phyloP scores from a whole-genome alignment of 2,797 vertebrate genomes.

The Acestrorhynchus altus region DNA sequence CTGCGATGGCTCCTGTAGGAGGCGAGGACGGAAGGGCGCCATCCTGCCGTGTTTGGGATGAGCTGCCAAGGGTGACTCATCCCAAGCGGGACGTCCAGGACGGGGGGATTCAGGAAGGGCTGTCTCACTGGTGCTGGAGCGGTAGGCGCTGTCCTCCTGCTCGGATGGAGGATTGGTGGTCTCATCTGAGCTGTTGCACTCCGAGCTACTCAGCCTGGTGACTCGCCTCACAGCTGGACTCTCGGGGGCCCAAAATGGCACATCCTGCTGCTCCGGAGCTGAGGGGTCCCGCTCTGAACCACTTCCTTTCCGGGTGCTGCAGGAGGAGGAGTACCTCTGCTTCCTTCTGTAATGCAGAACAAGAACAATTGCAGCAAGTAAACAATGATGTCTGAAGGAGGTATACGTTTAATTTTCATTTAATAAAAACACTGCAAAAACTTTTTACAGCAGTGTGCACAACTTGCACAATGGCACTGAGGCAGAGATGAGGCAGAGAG shows the following conservation, averaged over 20 bases:
- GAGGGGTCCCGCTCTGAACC: conserved; percentile 69
- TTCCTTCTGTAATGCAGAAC: conserved; percentile 69
- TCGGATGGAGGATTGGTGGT: conserved; percentile 74
- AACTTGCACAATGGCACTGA: too few species aligned
- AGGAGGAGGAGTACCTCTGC: conserved; percentile 69
- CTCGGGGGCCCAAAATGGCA: conserved; percentile 65
- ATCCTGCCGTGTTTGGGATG: conserved; percentile 78
- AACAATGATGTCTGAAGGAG: too few species aligned
- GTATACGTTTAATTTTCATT: too few species aligned
- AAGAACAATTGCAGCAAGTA: too few species aligned
- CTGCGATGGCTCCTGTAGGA: conserved; percentile 73
- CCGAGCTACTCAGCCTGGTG: conserved; percentile 81
- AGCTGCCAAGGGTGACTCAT: conserved; percentile 69
- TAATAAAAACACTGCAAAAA: too few species aligned
- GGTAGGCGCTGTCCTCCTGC: conserved; percentile 78
- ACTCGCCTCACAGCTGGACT: conserved; percentile 68
- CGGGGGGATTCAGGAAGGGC: conserved; percentile 62
- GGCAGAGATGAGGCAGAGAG: too few species aligned
- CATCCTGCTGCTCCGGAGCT: conserved; percentile 69
- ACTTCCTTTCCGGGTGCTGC: conserved; percentile 67
- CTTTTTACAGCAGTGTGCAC: too few species aligned
- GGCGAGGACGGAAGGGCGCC: conserved; percentile 66
- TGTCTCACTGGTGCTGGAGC: conserved; percentile 74
- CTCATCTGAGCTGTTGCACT: conserved; percentile 85
- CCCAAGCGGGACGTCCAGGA: conserved; percentile 55